Base-by-base conservation (phyloP, 2,797 vertebrate species). In the Ceyx erithaca region DNA sequence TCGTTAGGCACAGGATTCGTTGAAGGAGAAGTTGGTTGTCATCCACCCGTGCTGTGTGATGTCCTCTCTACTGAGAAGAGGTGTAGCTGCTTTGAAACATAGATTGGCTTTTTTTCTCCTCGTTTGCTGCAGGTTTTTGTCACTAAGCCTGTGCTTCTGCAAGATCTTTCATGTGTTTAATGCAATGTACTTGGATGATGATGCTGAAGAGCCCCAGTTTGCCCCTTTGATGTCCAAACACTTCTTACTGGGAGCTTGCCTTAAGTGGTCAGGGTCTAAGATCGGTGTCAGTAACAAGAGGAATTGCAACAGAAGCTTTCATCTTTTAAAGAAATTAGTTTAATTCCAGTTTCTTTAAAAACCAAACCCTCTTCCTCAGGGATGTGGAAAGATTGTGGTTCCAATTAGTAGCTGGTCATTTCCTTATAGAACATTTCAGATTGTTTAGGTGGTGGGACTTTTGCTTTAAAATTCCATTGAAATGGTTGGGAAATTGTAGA, bases 321-420 rank as follows among this genome's bases (percentile, higher is more conserved):
- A 46, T 69, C 66, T 18, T 77, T 85, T 76, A 41, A 58, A 93
- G 48, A 92, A 94, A 90, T 59, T 15, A 64, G 70, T 68, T 95
- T 30, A 75, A 81, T 82, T 90, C 86, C 2, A 12, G 14, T 95
- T 92, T 91, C 85, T 64, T 45, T 49, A 62, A 80, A 85, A 85
- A 87, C 57, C 26, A 85, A 82, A 23, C 66, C 46, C 5, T 83
- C 22, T 88, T 92, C 33, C 68, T 90, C 31, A 86, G 91, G 80
- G 92, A 75, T 40, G 54, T 94, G 92, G 92, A 85, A 95, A 80
- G 72, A 63, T 41, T 92, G 94, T 94, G 94, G 90, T 97, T 97
- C 93, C 94, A 93, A 84, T 97, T 97, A 96, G 87, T 76, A 95
- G 91, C 88, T 97, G 96, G 91, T 80, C 70, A 85, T 96, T 97